Base-by-base conservation (phyloP, 23 tunicate genomes). In the Clavelina lepadiformis region DNA sequence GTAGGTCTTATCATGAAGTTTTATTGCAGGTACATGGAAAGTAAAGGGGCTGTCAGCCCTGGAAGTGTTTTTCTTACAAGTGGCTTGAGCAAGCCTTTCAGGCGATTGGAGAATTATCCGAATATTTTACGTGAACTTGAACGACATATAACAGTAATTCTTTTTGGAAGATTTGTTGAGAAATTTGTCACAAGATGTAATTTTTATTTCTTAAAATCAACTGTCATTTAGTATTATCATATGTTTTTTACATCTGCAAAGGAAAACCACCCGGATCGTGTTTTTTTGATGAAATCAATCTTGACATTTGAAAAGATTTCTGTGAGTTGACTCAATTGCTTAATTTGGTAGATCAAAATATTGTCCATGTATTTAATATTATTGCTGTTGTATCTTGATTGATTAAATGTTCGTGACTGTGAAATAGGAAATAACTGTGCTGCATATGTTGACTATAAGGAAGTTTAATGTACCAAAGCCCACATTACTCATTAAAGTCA, bases 71-170 rank as follows among this genome's bases (percentile, higher is more conserved):
- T 32, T 18, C 52, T 88, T 7, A 88, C 96, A 26, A 47, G 76
- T 28, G 86, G 82, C 28, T 56, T 88, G 44, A 80, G 88, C 73
- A 80, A 80, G 56, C 88, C 82, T 2, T 88, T 88, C 50, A 71
- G 74, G 37, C 69, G 85, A 36, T 70, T 88, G 25, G 96, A 88
- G 46, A 71, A 78, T 51, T 88, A 88, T 65, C 85, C 96, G 4
- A 80, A 46, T 68, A 60, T 74, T 28, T 38, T 88, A 25, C 62
- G 82, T 31, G 96, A 88, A 53, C 33, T 88, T 52, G 82, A 74
- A 61, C 71, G 96, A 1, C 96, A 88, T 62, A 76, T 80, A 26
- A 78, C 33, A 44, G 93, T 76, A 64, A 44, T 53, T 13, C 22
- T 53, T 15, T 41, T 41, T 11, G 49, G 49, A 11, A 11, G 49